phyloP scores from a whole-genome alignment of 2,797 vertebrate species.

The Darevskia nairensis region DNA sequence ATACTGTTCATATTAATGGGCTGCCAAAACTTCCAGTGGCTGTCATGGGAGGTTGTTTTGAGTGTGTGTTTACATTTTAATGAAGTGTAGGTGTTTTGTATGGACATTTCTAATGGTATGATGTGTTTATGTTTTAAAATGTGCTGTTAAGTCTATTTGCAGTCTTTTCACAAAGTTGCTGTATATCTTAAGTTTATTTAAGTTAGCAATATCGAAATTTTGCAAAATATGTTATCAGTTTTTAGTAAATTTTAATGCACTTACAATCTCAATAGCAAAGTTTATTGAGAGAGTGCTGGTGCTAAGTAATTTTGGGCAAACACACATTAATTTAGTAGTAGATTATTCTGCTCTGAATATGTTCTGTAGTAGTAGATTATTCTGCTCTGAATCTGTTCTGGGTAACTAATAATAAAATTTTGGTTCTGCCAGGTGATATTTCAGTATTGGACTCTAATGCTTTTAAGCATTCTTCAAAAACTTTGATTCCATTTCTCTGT shows the following conservation, averaged over 20 bases:
- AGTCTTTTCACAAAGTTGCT: constrained; percentile 13
- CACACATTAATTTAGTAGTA: neutral
- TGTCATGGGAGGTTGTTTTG: too few species aligned
- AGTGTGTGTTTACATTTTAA: too few species aligned
- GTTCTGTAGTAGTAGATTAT: neutral
- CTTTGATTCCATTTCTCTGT: constrained; percentile 18
- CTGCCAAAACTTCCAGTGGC: too few species aligned
- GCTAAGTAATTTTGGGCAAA: neutral
- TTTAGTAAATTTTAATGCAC: constrained; percentile 26
- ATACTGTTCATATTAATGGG: too few species aligned
- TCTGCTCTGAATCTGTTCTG: neutral
- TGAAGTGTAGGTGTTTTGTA: too few species aligned
- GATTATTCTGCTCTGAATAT: neutral
- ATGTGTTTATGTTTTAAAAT: too few species aligned
- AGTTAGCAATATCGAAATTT: constrained; percentile 11
- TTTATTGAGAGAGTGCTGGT: neutral
- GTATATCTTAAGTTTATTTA: constrained; percentile 30
- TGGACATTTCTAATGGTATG: neutral
- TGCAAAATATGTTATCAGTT: constrained; percentile 35
- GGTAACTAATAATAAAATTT: neutral
- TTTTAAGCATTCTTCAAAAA: neutral
- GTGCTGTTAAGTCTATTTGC: too few species aligned
- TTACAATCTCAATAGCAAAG: neutral
- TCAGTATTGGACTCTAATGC: constrained; percentile 8
- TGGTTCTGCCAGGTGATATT: neutral